Base-by-base conservation (phyloP, 1,140 invertebrate species). In the Heliothis subflexa region DNA sequence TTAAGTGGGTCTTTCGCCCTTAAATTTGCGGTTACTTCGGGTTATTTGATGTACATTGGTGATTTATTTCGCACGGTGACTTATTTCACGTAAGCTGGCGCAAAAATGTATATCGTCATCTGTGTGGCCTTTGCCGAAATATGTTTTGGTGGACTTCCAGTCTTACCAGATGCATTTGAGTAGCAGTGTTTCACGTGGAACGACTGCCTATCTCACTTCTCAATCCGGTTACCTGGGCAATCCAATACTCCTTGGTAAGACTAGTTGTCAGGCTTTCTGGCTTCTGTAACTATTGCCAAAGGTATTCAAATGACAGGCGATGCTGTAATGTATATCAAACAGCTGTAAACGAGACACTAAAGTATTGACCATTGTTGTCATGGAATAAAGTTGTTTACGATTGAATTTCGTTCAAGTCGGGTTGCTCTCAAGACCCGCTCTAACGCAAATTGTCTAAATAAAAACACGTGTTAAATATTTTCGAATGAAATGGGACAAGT, bases 371-470 rank as follows among this genome's bases (percentile, higher is more conserved):
- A 70, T 52, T 25, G 9, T 18, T n/a, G 33, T n/a, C 47, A 25
- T 21, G 14, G 3, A 4, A 1, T 21, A 70, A 70, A 28, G 9
- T 70, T 52, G 52, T 70, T 70, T 52, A 70, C 49, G 66, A 70
- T 70, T 70, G 52, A 25, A 70, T 21, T 70, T 70, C n/a, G 66
- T 50, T 70, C 52, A 10, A 18, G 28, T 50, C 45, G 40, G 47
- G 45, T 68, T 18, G 49, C 33, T 49, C 66, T 66, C 49, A 50
- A 49, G 64, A 16, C 40, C 28, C 16, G 16, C 16, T 50, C 18
- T n/a, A 54, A 70, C 66, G 47, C 66, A 70, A 70, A 70, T 70
- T 25, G 66, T 68, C 18, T 70, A 70, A 54, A 70, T 70, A 70
- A 70, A 70, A 70, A 70, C 49, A 14, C 66, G 47, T 14, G 49